These are phyloP conservation scores for Caenorhabditis sulstoni DNA, from an alignment of 2,888 invertebrate species.

Conservation along the genomic window DNA sequence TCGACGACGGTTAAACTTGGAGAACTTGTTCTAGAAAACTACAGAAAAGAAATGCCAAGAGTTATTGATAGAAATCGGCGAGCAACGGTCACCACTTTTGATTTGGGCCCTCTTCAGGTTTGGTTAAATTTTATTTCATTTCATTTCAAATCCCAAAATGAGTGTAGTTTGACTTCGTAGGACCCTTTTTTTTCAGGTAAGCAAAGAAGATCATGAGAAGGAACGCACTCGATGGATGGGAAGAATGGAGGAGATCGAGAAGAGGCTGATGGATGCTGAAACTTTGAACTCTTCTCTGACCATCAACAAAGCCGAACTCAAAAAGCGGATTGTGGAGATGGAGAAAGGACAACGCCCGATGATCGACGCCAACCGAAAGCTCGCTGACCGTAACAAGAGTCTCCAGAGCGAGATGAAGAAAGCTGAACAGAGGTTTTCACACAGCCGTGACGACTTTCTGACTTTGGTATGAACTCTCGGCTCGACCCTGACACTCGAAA, in stretches of 20 bases:
- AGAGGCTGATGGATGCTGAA: conserved; percentile 71
- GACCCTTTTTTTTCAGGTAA: conserved; percentile 57
- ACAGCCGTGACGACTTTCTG: conserved; percentile 76
- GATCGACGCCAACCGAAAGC: conserved; percentile 76
- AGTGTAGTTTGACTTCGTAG: too few species aligned
- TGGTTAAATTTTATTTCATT: neutral
- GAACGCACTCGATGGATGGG: conserved; percentile 76
- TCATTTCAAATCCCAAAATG: neutral
- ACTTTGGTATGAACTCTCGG: conserved; percentile 72
- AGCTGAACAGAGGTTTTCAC: conserved; percentile 74
- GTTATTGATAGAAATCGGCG: conserved; percentile 59
- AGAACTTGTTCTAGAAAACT: conserved; percentile 7
- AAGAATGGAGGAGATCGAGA: conserved; percentile 77
- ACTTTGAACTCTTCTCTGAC: conserved; percentile 75
- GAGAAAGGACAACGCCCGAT: conserved; percentile 77
- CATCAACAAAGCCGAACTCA: conserved; percentile 78
- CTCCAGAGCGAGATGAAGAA: conserved; percentile 72
- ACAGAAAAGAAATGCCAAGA: conserved; percentile 36
- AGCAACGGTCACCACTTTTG: conserved; percentile 59
- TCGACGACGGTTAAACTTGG: too few species aligned
- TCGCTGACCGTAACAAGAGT: conserved; percentile 75
- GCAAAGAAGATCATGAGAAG: conserved; percentile 78
- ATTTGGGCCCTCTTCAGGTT: conserved; percentile 46
- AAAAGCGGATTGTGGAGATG: conserved; percentile 79
- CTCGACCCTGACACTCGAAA: too few species aligned